Percentiles rank a stretch among this genome's conserved stretches.
Conservation (phyloP, 2,888 invertebrate species). For the Norana najaformis region DNA sequence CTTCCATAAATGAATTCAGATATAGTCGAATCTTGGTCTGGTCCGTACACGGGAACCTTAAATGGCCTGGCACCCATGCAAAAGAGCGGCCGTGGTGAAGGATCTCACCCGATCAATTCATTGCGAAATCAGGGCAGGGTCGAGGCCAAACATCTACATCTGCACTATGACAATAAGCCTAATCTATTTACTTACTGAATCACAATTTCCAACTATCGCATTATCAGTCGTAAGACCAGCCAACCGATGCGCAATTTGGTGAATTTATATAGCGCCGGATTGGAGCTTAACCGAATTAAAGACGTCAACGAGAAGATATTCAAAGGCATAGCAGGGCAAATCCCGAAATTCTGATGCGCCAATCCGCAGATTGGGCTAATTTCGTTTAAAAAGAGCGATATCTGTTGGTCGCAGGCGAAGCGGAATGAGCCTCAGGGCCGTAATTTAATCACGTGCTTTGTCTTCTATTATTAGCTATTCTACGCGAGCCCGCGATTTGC, state of each 20-base stretch:
- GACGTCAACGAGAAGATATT: not conserved
- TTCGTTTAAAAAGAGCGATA: not conserved
- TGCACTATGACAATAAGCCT: no score
- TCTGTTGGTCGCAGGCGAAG: not conserved
- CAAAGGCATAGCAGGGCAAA: not conserved
- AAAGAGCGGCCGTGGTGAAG: no score
- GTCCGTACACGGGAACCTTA: no score
- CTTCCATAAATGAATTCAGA: not conserved
- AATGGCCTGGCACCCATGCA: no score
- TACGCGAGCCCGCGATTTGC: not conserved
- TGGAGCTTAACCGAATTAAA: not conserved
- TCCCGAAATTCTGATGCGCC: not conserved
- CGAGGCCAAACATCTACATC: no score
- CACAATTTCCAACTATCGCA: not conserved
- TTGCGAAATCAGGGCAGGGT: no score
- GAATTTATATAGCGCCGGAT: not conserved
- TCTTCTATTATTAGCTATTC: slow-evolving; percentile 13
- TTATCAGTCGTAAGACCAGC: not conserved
- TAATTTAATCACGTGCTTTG: slow-evolving; percentile 5
- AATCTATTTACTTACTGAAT: not conserved
- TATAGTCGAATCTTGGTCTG: no score
- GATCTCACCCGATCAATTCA: no score
- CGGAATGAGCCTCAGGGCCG: not conserved
- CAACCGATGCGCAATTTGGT: not conserved
- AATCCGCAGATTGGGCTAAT: slow-evolving; percentile 6